These are phyloP conservation scores for Sebastes alutus DNA, from an alignment of 2,797 vertebrate genomes.

Conservation along the genomic window DNA sequence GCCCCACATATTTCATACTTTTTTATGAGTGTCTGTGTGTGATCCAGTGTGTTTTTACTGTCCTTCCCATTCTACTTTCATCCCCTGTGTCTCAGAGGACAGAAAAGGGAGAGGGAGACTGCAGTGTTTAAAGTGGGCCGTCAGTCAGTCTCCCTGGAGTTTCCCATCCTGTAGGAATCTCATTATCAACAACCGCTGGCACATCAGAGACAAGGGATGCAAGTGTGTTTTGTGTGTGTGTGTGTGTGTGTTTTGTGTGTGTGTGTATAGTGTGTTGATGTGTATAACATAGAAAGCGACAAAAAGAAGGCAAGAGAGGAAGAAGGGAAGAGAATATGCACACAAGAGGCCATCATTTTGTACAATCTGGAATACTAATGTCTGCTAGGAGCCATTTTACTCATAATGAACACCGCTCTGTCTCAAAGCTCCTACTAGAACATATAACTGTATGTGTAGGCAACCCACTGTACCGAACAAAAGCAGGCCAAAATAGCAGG, in stretches of 20 bases:
- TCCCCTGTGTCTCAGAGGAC: conserved; percentile 60
- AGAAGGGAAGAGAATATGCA: conserved; percentile 31
- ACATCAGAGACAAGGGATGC: conserved; percentile 69
- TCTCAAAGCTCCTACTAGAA: conserved; percentile 33
- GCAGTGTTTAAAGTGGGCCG: conserved; percentile 75
- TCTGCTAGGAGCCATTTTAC: conserved; percentile 56
- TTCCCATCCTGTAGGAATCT: conserved; percentile 78
- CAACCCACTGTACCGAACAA: neutral
- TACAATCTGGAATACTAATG: conserved; percentile 61
- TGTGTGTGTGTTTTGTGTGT: conserved; percentile 9
- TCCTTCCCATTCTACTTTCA: conserved; percentile 55
- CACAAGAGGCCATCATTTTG: conserved; percentile 72
- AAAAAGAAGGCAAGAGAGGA: conserved; percentile 35
- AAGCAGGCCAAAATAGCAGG: conserved; percentile 1
- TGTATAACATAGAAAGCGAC: conserved; percentile 44
- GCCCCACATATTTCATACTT: conserved; percentile 18
- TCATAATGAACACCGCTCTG: conserved; percentile 41
- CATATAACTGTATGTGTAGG: neutral
- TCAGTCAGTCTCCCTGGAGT: conserved; percentile 74
- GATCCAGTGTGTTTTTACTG: conserved; percentile 48
- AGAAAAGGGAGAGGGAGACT: conserved; percentile 46
- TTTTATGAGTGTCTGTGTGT: conserved; percentile 12
- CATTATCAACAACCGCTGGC: conserved; percentile 79
- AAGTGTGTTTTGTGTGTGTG: conserved; percentile 39
- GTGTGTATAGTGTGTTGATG: conserved; percentile 25